phyloP scores from a whole-genome alignment of 2,113 vertebrate genomes.

The Entomyzon cyanotis region DNA sequence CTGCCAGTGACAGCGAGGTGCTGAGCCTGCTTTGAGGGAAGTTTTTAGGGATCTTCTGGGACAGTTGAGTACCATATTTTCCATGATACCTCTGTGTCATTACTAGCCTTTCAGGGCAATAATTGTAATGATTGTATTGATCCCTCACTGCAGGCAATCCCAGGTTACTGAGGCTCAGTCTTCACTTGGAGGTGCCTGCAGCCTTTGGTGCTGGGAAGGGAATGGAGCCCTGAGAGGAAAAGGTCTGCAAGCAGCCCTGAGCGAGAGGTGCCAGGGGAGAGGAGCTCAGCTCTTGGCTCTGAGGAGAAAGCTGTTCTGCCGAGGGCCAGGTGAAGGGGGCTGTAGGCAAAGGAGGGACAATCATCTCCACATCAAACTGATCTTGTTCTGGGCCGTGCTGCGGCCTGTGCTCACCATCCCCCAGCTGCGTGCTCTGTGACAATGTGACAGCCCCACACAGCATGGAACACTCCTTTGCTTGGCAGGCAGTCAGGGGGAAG shows the following conservation, averaged over 20 bases:
- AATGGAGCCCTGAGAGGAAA: neutral
- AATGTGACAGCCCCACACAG: too few relatives aligned
- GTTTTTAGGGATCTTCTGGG: neutral
- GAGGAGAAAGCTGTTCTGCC: neutral
- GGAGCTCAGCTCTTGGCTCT: neutral
- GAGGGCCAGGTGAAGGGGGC: neutral
- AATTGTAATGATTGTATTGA: neutral
- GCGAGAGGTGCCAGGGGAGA: neutral
- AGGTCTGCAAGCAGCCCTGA: neutral
- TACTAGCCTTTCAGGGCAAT: neutral
- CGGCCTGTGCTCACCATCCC: neutral
- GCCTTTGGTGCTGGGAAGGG: neutral
- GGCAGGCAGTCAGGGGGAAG: neutral
- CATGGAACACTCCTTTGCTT: accelerated
- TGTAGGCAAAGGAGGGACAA: neutral
- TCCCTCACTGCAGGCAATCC: neutral
- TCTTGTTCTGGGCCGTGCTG: neutral
- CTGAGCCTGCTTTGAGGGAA: neutral
- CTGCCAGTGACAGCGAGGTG: neutral
- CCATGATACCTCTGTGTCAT: neutral
- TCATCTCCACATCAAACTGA: accelerated
- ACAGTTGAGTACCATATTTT: neutral
- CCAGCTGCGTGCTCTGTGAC: neutral
- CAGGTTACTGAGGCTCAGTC: neutral
- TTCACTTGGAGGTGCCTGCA: neutral